Conservation (phyloP, 2,113 vertebrate species). For the Falcunculus frontatus region DNA sequence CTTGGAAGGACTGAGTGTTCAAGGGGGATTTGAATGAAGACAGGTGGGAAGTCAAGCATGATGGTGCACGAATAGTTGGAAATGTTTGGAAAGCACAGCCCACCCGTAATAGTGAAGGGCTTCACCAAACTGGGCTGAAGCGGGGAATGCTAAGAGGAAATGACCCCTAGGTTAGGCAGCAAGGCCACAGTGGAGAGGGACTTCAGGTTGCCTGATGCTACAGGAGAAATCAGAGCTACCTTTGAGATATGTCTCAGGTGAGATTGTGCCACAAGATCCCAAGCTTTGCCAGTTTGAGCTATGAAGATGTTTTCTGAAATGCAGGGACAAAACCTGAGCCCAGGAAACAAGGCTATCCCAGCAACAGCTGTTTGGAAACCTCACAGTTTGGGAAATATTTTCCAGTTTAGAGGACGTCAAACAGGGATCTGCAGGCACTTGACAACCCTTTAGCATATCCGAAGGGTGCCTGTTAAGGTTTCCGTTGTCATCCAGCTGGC, state of each 20-base stretch:
- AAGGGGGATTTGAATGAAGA: constrained; percentile 19
- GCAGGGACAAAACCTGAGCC: not conserved
- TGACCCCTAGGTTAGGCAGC: not conserved
- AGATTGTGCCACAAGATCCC: not conserved
- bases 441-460: not conserved
- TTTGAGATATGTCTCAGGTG: not conserved
- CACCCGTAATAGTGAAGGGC: not conserved
- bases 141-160: not conserved
- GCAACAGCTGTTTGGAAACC: not conserved
- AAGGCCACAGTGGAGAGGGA: not conserved
- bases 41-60: not conserved
- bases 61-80: not conserved
- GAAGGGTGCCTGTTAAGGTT: not conserved
- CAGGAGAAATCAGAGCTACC: not conserved
- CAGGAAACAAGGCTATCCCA: not conserved
- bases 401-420: not conserved
- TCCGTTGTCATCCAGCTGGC: not conserved
- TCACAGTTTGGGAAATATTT: not conserved
- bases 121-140: not conserved
- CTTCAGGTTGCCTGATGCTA: not conserved
- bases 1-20: not conserved
- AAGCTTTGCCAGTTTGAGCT: not conserved
- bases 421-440: not conserved
- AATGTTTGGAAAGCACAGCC: not conserved
- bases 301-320: not conserved